These are phyloP conservation scores for Pachypeltis micranthus DNA, from an alignment of 1,140 invertebrate species.

Conservation along the genomic window DNA sequence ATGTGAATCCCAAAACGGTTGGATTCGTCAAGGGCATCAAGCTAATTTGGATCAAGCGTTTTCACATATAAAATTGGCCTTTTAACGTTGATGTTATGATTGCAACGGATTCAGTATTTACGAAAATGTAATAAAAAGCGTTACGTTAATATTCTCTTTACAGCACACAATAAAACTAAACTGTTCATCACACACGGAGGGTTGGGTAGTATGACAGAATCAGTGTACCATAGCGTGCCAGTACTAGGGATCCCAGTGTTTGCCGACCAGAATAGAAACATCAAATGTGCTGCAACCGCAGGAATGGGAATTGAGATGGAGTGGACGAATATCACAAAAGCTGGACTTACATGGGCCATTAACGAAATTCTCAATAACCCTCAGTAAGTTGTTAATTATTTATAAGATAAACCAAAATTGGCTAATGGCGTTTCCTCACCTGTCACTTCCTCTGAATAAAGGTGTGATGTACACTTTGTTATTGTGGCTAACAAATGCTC, in stretches of 20 bases:
- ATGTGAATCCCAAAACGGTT: too few relatives aligned
- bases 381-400: conserved; percentile 30
- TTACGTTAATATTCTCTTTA: background rate
- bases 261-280: conserved; percentile 31
- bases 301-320: conserved; percentile 31
- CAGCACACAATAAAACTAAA: conserved; percentile 34
- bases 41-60: too few relatives aligned
- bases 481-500: too few relatives aligned
- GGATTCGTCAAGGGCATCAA: too few relatives aligned
- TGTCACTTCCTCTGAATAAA: too few relatives aligned
- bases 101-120: too few relatives aligned
- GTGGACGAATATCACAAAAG: conserved; percentile 31
- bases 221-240: conserved; percentile 36
- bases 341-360: conserved; percentile 28
- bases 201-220: conserved; percentile 36
- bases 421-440: too few relatives aligned
- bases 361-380: conserved; percentile 28
- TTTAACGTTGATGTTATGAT: background rate
- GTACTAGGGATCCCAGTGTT: conserved; percentile 31
- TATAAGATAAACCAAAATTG: too few relatives aligned
- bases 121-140: background rate
- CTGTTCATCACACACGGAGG: conserved; percentile 41
- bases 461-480: too few relatives aligned
- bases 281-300: conserved; percentile 17
- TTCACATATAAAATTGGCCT: too few relatives aligned